These are phyloP conservation scores for Callyntrura sp. DNA, from an alignment of 2,888 invertebrate species.

Conservation along the genomic window DNA sequence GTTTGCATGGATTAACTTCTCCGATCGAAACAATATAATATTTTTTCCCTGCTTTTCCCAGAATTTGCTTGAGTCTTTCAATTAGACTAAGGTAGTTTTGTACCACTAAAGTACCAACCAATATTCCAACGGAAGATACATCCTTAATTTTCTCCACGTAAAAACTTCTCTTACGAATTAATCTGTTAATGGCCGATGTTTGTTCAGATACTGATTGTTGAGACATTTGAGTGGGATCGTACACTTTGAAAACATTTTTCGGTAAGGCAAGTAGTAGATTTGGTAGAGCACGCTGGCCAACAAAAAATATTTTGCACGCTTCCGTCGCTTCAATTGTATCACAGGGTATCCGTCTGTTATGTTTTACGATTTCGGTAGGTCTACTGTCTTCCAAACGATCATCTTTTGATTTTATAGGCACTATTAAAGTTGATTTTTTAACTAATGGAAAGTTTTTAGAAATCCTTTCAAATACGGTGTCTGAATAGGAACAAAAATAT, in stretches of 20 bases:
- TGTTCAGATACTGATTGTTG: constrained; percentile 81
- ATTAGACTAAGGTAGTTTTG: constrained; percentile 92
- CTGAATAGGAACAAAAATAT: neutral
- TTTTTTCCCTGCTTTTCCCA: constrained; percentile 92
- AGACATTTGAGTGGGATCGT: constrained; percentile 84
- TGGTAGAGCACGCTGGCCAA: constrained; percentile 89
- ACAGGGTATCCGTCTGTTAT: constrained; percentile 63
- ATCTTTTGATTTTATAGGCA: constrained; percentile 18
- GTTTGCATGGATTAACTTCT: constrained; percentile 96
- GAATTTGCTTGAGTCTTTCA: constrained; percentile 90
- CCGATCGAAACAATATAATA: constrained; percentile 97
- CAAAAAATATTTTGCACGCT: constrained; percentile 88
- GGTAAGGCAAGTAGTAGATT: constrained; percentile 87
- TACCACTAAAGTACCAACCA: constrained; percentile 96
- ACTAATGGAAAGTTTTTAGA: neutral
- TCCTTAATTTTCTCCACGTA: constrained; percentile 97
- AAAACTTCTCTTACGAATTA: constrained; percentile 92
- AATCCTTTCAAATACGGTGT: no score
- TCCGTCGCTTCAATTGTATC: constrained; percentile 54
- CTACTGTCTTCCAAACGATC: no score
- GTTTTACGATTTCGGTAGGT: constrained; percentile 60
- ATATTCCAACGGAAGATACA: constrained; percentile 93
- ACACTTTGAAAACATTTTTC: constrained; percentile 85
- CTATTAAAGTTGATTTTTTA: constrained; percentile 56
- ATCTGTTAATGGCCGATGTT: constrained; percentile 86